These are phyloP conservation scores for Himalopsyche phryganea DNA, from an alignment of 1,140 invertebrate genomes.

Conservation along the genomic window DNA sequence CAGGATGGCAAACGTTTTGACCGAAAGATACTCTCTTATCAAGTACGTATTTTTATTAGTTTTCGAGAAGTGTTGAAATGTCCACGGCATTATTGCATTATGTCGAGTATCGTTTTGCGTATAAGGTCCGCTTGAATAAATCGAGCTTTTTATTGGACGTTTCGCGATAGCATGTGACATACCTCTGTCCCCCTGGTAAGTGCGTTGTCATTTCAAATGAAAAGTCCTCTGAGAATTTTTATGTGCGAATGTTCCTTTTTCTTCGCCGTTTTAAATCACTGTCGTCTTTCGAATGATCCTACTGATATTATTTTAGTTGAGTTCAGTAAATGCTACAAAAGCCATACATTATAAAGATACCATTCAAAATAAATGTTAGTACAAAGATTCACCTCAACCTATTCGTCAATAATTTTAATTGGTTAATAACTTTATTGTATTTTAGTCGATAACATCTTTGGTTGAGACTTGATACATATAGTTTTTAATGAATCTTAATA, in stretches of 20 bases:
- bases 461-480: no score
- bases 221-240: slow-evolving; percentile 10
- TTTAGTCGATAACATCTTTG: no score
- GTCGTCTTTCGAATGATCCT: neutral
- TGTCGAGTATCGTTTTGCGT: slow-evolving; percentile 28
- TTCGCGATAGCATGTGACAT: slow-evolving; percentile 26
- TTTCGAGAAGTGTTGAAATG: slow-evolving; percentile 13
- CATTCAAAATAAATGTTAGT: no score
- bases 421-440: no score
- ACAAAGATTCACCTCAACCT: no score
- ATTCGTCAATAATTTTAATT: no score
- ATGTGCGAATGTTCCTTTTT: neutral
- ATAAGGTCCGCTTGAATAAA: slow-evolving; percentile 28
- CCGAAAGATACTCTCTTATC: slow-evolving; percentile 3
- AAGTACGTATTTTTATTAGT: slow-evolving; percentile 19
- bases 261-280: neutral
- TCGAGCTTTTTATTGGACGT: slow-evolving; percentile 32
- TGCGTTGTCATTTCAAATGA: slow-evolving; percentile 34
- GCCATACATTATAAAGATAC: no score
- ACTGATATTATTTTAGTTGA: neutral
- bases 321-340: neutral
- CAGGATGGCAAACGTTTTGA: no score
- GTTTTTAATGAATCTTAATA: no score
- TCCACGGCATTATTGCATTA: slow-evolving; percentile 16
- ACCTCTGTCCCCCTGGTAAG: slow-evolving; percentile 28